Percentiles rank a stretch among this genome's conserved stretches.
These are phyloP conservation scores for Pachymerium ferrugineum DNA, from an alignment of 2,888 invertebrate genomes.

Conservation along the genomic window DNA sequence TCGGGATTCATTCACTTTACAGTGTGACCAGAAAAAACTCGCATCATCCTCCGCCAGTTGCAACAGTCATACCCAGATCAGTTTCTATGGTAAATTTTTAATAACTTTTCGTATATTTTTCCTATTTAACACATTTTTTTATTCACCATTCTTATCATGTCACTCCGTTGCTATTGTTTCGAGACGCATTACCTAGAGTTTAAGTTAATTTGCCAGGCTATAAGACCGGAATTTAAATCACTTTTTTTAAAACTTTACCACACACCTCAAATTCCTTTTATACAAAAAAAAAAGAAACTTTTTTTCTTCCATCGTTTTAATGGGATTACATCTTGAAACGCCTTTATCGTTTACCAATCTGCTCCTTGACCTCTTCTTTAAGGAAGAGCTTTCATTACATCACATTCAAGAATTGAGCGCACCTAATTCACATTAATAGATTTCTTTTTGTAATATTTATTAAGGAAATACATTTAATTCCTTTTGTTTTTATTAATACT, in stretches of 20 bases:
- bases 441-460: not conserved
- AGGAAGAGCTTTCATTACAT: conserved; percentile 3
- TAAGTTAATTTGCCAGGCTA: no score
- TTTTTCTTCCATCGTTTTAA: not conserved
- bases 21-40: conserved; percentile 1
- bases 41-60: conserved; percentile 2
- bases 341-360: not conserved
- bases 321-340: no score
- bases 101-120: no score
- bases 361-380: not conserved
- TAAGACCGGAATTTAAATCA: no score
- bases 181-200: no score
- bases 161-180: no score
- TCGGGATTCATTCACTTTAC: not conserved
- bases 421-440: not conserved
- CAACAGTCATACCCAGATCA: conserved; percentile 20
- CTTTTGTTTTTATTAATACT: not conserved
- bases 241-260: no score
- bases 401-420: not conserved
- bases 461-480: not conserved
- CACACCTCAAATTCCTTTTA: no score
- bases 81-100: conserved; percentile 25
- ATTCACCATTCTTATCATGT: no score
- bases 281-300: not conserved
- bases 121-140: not conserved